These are phyloP conservation scores for Bradysia coprophila DNA, from an alignment of 1,140 invertebrate genomes.

Conservation along the genomic window DNA sequence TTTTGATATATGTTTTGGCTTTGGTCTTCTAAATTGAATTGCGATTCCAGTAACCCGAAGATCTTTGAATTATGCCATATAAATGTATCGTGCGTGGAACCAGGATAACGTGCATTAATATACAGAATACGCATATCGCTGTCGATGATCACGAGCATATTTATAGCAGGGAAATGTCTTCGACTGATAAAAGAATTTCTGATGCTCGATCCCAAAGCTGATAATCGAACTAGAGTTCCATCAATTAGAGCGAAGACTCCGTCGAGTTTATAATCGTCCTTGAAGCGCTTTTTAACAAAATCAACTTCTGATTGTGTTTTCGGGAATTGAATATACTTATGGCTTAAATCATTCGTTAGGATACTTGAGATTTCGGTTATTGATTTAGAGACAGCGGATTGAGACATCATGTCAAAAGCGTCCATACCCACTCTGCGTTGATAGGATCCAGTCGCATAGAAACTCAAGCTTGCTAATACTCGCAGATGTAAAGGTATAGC, in stretches of 20 bases:
- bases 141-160: slow-evolving; percentile 3
- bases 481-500: background rate
- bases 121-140: background rate
- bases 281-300: background rate
- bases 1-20: too few species aligned
- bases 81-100: slow-evolving; percentile 4
- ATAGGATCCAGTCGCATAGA: background rate
- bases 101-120: slow-evolving; percentile 3
- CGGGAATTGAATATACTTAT: background rate
- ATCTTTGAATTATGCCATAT: background rate
- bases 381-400: background rate
- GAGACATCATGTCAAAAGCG: background rate
- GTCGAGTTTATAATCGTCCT: background rate
- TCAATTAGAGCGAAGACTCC: slow-evolving; percentile 1
- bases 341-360: background rate
- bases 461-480: background rate
- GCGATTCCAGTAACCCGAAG: background rate
- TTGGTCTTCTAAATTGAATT: too few species aligned
- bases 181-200: background rate
- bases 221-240: slow-evolving; percentile 2
- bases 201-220: background rate
- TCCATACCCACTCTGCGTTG: background rate
- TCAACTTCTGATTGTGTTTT: background rate
- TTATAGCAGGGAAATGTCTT: slow-evolving; percentile 1
- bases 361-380: background rate